Conservation (phyloP, 2,113 vertebrate genomes). For the Heterotilapia buettikoferi region DNA sequence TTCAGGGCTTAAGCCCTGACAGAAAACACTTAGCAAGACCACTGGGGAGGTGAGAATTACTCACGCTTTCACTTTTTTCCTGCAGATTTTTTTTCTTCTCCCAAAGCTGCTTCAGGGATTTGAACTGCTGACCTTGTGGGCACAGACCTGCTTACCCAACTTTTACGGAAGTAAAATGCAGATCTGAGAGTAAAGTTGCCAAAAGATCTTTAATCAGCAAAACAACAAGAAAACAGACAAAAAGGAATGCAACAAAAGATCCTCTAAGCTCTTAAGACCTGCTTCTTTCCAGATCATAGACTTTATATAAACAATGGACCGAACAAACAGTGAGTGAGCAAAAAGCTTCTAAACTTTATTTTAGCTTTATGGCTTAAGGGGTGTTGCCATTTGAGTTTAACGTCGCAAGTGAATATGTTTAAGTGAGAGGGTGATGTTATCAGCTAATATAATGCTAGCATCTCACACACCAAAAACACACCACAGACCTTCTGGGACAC, state of each 20-base stretch:
- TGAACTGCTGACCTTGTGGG: slow-evolving; percentile 25
- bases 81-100: background rate
- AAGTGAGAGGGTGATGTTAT: background rate
- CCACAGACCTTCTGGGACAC: background rate
- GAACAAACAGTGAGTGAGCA: background rate
- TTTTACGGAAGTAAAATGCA: background rate
- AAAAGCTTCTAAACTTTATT: background rate
- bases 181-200: background rate
- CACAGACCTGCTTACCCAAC: background rate
- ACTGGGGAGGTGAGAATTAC: slow-evolving; percentile 18
- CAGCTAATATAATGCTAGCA: background rate
- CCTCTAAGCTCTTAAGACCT: background rate
- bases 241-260: background rate
- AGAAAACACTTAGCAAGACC: slow-evolving; percentile 31
- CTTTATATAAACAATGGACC: background rate
- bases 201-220: background rate
- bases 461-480: background rate
- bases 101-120: background rate
- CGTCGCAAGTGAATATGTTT: background rate
- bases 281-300: background rate
- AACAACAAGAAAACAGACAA: background rate
- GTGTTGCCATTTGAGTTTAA: background rate
- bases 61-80: background rate
- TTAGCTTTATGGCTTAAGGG: background rate
- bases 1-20: slow-evolving; percentile 8